These are phyloP conservation scores for Malacoraja senta DNA, from an alignment of 2,797 vertebrate species.

Conservation along the genomic window DNA sequence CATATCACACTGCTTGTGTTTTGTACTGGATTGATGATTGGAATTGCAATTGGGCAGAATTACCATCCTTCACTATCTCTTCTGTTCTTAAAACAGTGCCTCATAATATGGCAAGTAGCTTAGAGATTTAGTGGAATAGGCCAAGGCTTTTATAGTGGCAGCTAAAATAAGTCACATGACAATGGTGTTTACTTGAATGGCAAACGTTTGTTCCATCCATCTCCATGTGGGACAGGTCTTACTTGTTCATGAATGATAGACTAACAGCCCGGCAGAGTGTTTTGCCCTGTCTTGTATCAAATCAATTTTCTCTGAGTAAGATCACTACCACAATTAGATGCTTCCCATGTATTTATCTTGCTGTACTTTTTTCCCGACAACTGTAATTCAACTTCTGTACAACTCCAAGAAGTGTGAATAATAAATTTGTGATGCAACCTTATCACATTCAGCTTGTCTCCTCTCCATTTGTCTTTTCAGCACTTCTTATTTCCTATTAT, in stretches of 20 bases:
- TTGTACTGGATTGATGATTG: not conserved
- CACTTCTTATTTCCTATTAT: not conserved
- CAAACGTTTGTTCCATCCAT: not conserved
- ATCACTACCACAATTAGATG: not conserved
- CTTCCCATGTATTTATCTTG: not conserved
- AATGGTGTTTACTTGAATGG: not conserved
- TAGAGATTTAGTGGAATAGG: not conserved
- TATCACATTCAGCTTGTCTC: not conserved
- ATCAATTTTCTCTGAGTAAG: not conserved
- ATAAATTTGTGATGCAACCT: not conserved
- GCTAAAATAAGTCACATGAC: not conserved
- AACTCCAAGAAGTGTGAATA: slow-evolving; percentile 1
- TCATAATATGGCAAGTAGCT: not conserved
- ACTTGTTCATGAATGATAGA: not conserved
- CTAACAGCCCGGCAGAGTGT: not conserved
- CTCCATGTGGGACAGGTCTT: not conserved
- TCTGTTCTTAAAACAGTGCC: not conserved
- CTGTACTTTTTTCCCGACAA: not conserved
- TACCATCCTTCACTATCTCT: not conserved
- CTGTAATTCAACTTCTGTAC: not conserved
- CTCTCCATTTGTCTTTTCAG: not conserved
- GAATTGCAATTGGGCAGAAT: not conserved
- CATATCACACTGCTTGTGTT: not conserved
- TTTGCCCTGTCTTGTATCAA: not conserved
- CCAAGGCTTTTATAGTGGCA: not conserved